phyloP scores from a whole-genome alignment of 2,888 invertebrate species.

The Digitonthophagus gazella region DNA sequence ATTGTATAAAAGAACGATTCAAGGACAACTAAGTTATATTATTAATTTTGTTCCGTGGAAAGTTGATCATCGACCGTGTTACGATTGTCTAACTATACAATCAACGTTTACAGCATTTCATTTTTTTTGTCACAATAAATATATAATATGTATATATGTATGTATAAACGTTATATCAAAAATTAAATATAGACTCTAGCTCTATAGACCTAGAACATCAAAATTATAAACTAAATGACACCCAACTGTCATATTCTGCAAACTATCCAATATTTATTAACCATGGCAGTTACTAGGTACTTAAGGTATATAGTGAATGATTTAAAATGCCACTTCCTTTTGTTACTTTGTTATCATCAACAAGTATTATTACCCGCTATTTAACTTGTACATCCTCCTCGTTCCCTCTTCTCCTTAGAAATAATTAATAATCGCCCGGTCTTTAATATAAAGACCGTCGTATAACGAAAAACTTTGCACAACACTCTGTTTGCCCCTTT shows the following conservation, averaged over 20 bases:
- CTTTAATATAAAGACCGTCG: constrained; percentile 17
- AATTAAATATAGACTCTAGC: background rate
- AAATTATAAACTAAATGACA: background rate
- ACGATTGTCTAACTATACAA: background rate
- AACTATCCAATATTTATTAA: background rate
- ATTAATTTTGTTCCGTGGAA: background rate
- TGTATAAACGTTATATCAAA: background rate
- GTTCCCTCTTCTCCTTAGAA: background rate
- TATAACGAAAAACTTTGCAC: constrained; percentile 19
- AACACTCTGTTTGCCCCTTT: constrained; percentile 21
- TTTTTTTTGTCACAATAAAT: background rate
- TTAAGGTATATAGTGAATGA: background rate
- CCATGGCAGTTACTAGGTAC: background rate
- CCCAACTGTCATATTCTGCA: background rate
- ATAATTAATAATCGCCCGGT: background rate
- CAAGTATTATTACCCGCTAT: background rate
- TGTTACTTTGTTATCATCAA: background rate
- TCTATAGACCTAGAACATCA: background rate
- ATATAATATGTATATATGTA: background rate
- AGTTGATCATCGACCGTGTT: background rate
- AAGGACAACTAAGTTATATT: background rate
- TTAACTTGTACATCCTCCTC: background rate
- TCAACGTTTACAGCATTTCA: background rate
- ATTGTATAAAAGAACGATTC: background rate
- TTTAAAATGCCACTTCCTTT: background rate